Percentiles rank a stretch among this genome's conserved stretches.
These are phyloP conservation scores for Chroicocephalus ridibundus DNA, from an alignment of 2,113 vertebrate genomes.

Conservation along the genomic window DNA sequence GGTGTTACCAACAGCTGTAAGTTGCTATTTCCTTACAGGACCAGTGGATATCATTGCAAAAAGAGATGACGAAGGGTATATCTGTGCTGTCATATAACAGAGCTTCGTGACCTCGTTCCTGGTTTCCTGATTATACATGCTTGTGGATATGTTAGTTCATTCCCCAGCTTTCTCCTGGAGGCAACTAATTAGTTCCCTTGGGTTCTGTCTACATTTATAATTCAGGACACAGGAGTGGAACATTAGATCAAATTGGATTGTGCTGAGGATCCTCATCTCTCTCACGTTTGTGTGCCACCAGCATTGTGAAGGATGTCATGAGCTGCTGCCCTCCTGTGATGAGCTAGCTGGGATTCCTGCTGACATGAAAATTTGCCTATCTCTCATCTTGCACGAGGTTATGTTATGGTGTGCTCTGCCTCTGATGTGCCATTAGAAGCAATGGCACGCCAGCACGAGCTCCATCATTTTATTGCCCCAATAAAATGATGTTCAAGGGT, in stretches of 20 bases:
- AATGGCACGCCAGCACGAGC: background rate
- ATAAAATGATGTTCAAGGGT: rapidly evolving
- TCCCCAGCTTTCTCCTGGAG: background rate
- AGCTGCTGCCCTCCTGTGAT: background rate
- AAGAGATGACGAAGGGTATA: rapidly evolving
- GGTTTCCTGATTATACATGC: background rate
- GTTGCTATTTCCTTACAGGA: background rate
- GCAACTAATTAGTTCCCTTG: background rate
- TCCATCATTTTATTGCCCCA: background rate
- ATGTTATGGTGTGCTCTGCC: background rate
- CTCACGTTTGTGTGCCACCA: background rate
- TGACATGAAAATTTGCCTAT: background rate
- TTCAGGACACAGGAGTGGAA: background rate
- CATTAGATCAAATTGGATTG: background rate
- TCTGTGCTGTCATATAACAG: background rate
- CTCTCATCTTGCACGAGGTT: rapidly evolving
- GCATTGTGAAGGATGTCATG: background rate
- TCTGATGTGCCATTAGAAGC: background rate
- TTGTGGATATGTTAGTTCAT: background rate
- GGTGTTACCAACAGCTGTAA: background rate
- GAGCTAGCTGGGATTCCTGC: background rate
- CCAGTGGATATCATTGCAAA: background rate
- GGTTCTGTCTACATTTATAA: background rate
- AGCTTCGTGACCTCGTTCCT: background rate
- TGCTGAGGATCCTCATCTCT: background rate